These are phyloP conservation scores for Tetropium fuscum DNA, from an alignment of 2,888 invertebrate genomes.

Conservation along the genomic window DNA sequence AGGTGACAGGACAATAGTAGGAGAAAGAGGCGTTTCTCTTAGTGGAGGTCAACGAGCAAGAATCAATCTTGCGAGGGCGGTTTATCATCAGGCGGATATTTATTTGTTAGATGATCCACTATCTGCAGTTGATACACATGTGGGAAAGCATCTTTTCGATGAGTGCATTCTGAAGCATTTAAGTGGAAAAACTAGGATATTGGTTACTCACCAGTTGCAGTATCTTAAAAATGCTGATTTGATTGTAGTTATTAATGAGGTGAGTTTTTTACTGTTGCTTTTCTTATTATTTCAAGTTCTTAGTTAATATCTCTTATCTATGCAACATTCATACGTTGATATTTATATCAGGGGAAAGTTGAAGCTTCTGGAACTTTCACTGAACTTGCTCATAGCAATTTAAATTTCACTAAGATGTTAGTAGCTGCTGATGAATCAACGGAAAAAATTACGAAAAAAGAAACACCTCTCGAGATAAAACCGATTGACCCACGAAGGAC, in stretches of 20 bases:
- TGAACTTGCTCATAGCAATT: slow-evolving; percentile 37
- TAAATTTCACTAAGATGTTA: slow-evolving; percentile 46
- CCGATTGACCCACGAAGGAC: slow-evolving; percentile 7
- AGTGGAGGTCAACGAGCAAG: slow-evolving; percentile 88
- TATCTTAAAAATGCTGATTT: slow-evolving; percentile 70
- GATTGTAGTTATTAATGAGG: slow-evolving; percentile 70
- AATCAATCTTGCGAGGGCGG: slow-evolving; percentile 81
- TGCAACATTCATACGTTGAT: too few relatives aligned
- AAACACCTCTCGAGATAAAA: not conserved
- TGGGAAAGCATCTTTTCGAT: slow-evolving; percentile 80
- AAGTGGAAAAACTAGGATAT: slow-evolving; percentile 71
- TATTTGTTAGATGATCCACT: slow-evolving; percentile 85
- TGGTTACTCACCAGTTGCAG: slow-evolving; percentile 81
- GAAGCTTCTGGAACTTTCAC: slow-evolving; percentile 48
- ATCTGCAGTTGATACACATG: slow-evolving; percentile 83
- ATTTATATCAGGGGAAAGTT: slow-evolving; percentile 45
- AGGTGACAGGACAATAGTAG: slow-evolving; percentile 68
- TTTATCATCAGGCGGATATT: slow-evolving; percentile 81
- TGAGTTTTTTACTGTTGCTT: slow-evolving; percentile 48
- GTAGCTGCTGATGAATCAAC: slow-evolving; percentile 34
- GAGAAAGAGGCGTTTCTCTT: slow-evolving; percentile 81
- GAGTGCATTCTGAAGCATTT: slow-evolving; percentile 75
- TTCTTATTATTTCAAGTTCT: too few relatives aligned
- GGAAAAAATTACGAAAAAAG: slow-evolving; percentile 28
- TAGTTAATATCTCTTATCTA: not conserved